A percentile compares a stretch with the other conserved stretches of the same genome.
Evolutionary conservation across 2,797 vertebrate species (phyloP).

Genomic region (Ficedula albicollis): DNA sequence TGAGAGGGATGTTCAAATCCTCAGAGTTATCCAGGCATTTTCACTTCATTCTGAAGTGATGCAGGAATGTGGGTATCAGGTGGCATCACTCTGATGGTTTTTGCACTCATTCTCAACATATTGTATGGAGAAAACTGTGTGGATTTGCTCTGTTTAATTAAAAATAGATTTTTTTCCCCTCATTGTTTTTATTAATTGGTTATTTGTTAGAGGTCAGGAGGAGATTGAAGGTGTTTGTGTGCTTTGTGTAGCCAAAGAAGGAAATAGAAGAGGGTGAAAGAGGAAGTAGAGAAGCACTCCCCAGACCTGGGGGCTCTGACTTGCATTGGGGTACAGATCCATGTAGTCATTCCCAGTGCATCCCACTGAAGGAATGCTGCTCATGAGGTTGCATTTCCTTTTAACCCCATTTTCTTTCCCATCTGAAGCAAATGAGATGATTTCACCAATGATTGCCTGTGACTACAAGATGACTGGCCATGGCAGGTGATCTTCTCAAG

Average conservation of each 20-base stretch:
- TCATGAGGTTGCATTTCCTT: not conserved
- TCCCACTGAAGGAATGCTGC: not conserved
- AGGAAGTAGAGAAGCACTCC: fast-evolving
- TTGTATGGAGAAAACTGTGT: fast-evolving
- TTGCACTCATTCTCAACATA: not conserved
- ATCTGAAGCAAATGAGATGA: not conserved
- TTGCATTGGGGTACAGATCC: not conserved
- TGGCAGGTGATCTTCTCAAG: not conserved
- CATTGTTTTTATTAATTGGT: not conserved
- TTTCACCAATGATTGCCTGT: not conserved
- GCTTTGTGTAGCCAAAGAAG: not conserved
- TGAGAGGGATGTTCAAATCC: not conserved
- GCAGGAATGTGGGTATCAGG: not conserved
- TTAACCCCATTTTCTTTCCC: not conserved
- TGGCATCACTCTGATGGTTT: not conserved
- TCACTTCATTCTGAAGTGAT: not conserved
- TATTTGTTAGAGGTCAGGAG: not conserved
- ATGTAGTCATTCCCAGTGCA: not conserved
- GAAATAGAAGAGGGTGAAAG: not conserved
- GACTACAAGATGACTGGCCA: not conserved
- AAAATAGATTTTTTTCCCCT: not conserved
- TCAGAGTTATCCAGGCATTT: not conserved
- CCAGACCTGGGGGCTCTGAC: not conserved
- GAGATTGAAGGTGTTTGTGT: not conserved
- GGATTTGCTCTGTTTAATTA: not conserved